Evolutionary conservation across 1,140 invertebrate species (phyloP).

Genomic region (fruit fly (Drosophila melanogaster)): DNA sequence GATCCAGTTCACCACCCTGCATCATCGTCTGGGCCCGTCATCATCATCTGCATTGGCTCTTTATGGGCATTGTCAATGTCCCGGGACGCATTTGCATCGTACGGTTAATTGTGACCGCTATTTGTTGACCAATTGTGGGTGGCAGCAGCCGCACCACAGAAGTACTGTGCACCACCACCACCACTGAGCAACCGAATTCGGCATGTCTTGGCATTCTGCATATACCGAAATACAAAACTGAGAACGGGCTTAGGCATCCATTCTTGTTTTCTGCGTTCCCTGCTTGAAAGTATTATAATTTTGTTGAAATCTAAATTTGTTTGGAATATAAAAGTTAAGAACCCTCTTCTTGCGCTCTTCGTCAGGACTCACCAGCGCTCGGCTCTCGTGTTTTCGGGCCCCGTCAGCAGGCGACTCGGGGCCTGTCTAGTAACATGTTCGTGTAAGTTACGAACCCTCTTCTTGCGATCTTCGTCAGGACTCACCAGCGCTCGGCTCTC

Average conservation of each 20-base stretch:
- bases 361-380: too few species aligned
- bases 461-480: too few species aligned
- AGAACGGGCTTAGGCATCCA: constrained; percentile 46
- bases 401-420: too few species aligned
- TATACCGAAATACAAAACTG: constrained; percentile 15
- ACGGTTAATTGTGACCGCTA: constrained; percentile 81
- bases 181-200: constrained; percentile 49
- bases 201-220: constrained; percentile 28
- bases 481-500: too few species aligned
- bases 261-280: background rate
- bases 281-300: constrained; percentile 2
- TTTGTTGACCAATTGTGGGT: constrained; percentile 79
- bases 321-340: too few species aligned
- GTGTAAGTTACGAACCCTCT: too few species aligned
- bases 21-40: constrained; percentile 11
- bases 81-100: constrained; percentile 74
- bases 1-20: constrained; percentile 19
- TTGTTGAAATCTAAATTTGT: too few species aligned
- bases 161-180: constrained; percentile 11
- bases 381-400: too few species aligned
- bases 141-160: constrained; percentile 52
- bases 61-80: constrained; percentile 72
- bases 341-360: too few species aligned
- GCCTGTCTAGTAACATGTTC: too few species aligned
- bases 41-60: constrained; percentile 37